These are phyloP conservation scores for Anguilla megastoma DNA, from an alignment of 2,797 vertebrate genomes.

Conservation along the genomic window DNA sequence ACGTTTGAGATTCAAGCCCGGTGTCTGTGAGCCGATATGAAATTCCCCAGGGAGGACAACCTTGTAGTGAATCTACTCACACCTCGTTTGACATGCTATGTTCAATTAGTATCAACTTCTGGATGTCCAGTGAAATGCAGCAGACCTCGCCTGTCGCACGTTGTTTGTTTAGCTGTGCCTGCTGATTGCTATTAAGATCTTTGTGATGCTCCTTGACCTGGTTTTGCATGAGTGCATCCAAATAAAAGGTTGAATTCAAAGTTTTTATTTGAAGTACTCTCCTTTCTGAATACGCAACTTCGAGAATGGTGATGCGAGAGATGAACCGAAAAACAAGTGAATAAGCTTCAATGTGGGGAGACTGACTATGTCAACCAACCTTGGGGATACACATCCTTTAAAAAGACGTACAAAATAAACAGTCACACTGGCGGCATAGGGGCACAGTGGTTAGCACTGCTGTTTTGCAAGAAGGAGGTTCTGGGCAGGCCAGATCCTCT, in stretches of 20 bases:
- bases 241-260: not conserved
- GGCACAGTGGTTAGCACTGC: too few relatives aligned
- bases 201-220: constrained; percentile 33
- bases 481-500: too few relatives aligned
- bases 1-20: not conserved
- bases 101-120: constrained; percentile 33
- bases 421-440: too few relatives aligned
- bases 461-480: too few relatives aligned
- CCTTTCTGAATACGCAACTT: not conserved
- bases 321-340: constrained; percentile 30
- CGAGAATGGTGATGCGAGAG: constrained; percentile 17
- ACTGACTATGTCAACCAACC: too few relatives aligned
- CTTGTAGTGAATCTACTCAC: constrained; percentile 23
- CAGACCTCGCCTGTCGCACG: not conserved
- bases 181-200: constrained; percentile 39
- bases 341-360: constrained; percentile 15
- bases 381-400: too few relatives aligned
- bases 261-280: not conserved
- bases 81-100: constrained; percentile 36
- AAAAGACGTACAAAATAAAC: too few relatives aligned
- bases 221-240: not conserved
- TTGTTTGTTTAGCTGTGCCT: not conserved
- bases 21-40: constrained; percentile 36
- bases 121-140: constrained; percentile 29
- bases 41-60: not conserved